phyloP scores from a whole-genome alignment of 2,113 vertebrate species.

The Edolisoma coerulescens region DNA sequence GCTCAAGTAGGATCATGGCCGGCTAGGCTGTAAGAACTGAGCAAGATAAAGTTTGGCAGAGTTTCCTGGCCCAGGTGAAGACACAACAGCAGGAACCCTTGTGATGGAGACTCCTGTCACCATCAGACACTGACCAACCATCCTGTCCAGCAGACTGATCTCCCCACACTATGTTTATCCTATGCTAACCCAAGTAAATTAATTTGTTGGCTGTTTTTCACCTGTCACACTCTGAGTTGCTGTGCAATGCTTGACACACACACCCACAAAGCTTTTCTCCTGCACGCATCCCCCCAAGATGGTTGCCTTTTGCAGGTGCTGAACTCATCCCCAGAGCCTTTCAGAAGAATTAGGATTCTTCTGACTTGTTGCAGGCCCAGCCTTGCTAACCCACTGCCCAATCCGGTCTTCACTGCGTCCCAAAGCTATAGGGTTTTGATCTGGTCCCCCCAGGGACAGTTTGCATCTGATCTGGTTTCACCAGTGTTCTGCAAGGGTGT shows the following conservation, averaged over 20 bases:
- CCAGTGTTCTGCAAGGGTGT: neutral
- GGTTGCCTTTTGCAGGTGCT: neutral
- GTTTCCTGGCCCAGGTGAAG: neutral
- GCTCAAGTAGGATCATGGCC: neutral
- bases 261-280: neutral
- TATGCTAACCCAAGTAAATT: neutral
- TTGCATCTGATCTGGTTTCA: neutral
- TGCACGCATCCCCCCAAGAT: too few relatives aligned
- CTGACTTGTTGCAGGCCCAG: neutral
- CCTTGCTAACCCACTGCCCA: neutral
- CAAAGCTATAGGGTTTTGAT: neutral
- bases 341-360: neutral
- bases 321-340: neutral
- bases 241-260: neutral
- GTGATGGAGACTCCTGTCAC: neutral
- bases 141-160: neutral
- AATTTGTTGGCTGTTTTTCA: neutral
- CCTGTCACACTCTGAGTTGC: neutral
- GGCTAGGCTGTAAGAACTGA: neutral
- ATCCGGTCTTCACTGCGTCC: neutral
- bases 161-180: rapidly evolving
- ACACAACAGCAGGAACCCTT: neutral
- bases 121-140: neutral
- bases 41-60: neutral
- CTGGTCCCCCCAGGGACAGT: neutral